These are phyloP conservation scores for Campylomormyrus numenius DNA, from an alignment of 2,113 vertebrate species.

Conservation along the genomic window DNA sequence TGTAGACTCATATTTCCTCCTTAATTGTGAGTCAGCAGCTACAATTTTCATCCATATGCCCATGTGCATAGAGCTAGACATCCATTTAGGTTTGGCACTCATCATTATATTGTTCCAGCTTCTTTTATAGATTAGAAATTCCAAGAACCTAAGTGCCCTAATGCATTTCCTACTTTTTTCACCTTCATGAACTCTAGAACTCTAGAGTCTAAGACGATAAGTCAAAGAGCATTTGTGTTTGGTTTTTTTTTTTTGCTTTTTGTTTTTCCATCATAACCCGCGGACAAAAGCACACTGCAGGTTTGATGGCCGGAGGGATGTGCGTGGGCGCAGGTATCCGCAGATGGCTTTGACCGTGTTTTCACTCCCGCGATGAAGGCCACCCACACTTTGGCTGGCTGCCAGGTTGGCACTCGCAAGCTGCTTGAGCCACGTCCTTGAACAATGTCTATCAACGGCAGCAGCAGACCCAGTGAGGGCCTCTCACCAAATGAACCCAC, in stretches of 20 bases:
- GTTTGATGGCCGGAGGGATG: neutral
- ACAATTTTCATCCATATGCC: neutral
- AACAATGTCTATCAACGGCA: neutral
- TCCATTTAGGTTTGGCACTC: neutral
- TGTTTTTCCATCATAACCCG: neutral
- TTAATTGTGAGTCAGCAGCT: constrained; percentile 14
- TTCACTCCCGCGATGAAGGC: neutral
- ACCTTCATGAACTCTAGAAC: neutral
- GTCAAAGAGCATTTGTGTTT: neutral
- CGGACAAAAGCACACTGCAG: neutral
- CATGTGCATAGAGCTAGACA: neutral
- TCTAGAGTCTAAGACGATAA: neutral
- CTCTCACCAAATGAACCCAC: neutral
- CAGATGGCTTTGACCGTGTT: neutral
- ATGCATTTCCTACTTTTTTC: neutral
- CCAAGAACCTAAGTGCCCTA: neutral
- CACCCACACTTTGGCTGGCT: constrained; percentile 11
- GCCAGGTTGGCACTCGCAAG: neutral
- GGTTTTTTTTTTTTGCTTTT: neutral
- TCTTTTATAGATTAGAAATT: neutral
- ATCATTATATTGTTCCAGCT: neutral
- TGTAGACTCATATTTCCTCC: neutral
- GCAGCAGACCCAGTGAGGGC: neutral
- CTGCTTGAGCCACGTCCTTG: neutral
- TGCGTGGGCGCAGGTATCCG: constrained; percentile 15